Conservation (phyloP, 2,113 vertebrate species). For the Nesoenas mayeri region DNA sequence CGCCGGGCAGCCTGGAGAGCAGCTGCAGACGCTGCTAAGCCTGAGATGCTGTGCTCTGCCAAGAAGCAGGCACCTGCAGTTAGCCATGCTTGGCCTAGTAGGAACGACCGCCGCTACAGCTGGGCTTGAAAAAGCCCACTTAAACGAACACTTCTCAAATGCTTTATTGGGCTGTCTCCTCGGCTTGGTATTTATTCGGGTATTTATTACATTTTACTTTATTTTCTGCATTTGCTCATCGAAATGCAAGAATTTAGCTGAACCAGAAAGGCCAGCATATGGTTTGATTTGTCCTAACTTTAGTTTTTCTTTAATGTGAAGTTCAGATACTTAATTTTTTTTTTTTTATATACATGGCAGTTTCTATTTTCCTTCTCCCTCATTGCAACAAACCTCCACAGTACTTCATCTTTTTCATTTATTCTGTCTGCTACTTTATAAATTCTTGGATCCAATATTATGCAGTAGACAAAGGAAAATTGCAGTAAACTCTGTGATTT, state of each 20-base stretch:
- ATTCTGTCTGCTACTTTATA: not conserved
- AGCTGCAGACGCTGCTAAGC: not conserved
- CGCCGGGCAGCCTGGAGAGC: no score
- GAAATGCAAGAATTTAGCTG: not conserved
- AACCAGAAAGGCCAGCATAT: not conserved
- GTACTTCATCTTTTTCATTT: not conserved
- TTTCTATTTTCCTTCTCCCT: not conserved
- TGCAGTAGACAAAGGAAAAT: not conserved
- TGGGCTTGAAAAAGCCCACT: not conserved
- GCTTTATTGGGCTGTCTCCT: accelerated
- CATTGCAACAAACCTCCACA: not conserved
- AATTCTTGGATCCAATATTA: not conserved
- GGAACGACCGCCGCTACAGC: accelerated
- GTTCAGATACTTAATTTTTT: accelerated
- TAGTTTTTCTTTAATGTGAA: not conserved
- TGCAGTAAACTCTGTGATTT: not conserved
- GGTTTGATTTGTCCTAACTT: not conserved
- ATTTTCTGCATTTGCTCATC: not conserved
- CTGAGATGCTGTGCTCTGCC: not conserved
- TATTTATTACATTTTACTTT: not conserved
- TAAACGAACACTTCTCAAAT: accelerated
- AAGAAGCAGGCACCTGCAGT: not conserved
- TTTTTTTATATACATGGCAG: not conserved
- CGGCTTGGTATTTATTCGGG: not conserved
- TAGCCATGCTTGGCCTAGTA: accelerated